Evolutionary conservation across 2,888 invertebrate genomes (phyloP).

Genomic region (Craniophora ligustri): DNA sequence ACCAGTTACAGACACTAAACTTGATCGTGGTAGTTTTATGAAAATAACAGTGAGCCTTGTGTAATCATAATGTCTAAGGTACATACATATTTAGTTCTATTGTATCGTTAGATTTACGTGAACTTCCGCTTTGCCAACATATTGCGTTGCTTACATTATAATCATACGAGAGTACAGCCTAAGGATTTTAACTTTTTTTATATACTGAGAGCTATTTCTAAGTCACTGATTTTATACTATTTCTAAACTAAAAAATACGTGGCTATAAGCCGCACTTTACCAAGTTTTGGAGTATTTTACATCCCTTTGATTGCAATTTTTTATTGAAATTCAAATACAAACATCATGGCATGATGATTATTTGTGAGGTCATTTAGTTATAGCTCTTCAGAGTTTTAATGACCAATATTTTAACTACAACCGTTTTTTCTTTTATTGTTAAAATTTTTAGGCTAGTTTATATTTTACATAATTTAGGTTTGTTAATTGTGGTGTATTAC

Average conservation of each 20-base stretch:
- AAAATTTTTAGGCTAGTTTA: constrained; percentile 89
- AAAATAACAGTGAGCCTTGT: constrained; percentile 83
- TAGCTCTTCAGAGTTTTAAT: constrained; percentile 87
- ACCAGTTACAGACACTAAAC: constrained; percentile 63
- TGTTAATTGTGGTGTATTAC: constrained; percentile 87
- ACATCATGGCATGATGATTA: constrained; percentile 86
- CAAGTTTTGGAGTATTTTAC: constrained; percentile 87
- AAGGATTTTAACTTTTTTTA: constrained; percentile 88
- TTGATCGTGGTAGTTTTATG: constrained; percentile 73
- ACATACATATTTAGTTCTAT: constrained; percentile 87
- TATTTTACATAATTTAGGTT: constrained; percentile 87
- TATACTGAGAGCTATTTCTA: constrained; percentile 88
- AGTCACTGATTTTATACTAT: constrained; percentile 86
- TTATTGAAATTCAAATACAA: constrained; percentile 76
- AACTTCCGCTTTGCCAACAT: constrained; percentile 88
- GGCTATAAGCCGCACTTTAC: constrained; percentile 81
- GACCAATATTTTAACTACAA: constrained; percentile 85
- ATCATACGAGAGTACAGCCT: constrained; percentile 88
- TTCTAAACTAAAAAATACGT: constrained; percentile 73
- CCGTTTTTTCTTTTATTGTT: constrained; percentile 85
- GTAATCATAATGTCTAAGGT: constrained; percentile 87
- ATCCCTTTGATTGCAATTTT: constrained; percentile 82
- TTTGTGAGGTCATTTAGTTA: constrained; percentile 84
- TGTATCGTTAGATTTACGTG: constrained; percentile 87
- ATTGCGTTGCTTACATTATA: constrained; percentile 88